Conservation (phyloP, 2,113 vertebrate genomes). For the Perca schrenkii region DNA sequence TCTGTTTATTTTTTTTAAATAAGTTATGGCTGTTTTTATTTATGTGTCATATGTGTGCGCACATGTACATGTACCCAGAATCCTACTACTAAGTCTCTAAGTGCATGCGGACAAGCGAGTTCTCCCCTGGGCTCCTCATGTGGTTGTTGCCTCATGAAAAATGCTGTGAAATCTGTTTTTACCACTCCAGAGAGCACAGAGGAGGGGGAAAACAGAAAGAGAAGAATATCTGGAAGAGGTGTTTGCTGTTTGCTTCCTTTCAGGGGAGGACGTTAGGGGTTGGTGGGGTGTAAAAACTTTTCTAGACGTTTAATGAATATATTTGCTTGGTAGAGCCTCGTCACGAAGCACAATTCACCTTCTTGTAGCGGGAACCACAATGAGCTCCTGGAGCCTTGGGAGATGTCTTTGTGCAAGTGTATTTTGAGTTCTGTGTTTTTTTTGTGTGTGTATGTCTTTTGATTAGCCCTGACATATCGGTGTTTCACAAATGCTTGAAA, state of each 20-base stretch:
- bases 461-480: constrained; percentile 23
- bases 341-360: constrained; percentile 18
- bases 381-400: constrained; percentile 30
- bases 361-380: constrained; percentile 33
- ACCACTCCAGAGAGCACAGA: constrained; percentile 10
- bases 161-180: constrained; percentile 58
- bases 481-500: constrained; percentile 37
- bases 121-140: constrained; percentile 38
- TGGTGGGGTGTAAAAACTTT: constrained; percentile 10
- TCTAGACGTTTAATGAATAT: constrained; percentile 50
- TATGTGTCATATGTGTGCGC: not conserved
- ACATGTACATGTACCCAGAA: not conserved
- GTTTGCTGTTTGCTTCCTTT: constrained; percentile 34
- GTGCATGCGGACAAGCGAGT: constrained; percentile 16
- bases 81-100: not conserved
- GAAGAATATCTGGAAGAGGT: constrained; percentile 44
- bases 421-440: constrained; percentile 1
- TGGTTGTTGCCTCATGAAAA: constrained; percentile 53
- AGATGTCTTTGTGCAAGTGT: constrained; percentile 31
- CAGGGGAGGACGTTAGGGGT: not conserved
- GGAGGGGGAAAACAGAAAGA: constrained; percentile 6
- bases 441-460: constrained; percentile 25
- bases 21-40: not conserved
- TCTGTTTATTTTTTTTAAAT: not conserved
- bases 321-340: constrained; percentile 39